Percentiles rank a stretch among this genome's conserved stretches.
Evolutionary conservation across 2,113 vertebrate species (phyloP).

Genomic region (Podarcis muralis): DNA sequence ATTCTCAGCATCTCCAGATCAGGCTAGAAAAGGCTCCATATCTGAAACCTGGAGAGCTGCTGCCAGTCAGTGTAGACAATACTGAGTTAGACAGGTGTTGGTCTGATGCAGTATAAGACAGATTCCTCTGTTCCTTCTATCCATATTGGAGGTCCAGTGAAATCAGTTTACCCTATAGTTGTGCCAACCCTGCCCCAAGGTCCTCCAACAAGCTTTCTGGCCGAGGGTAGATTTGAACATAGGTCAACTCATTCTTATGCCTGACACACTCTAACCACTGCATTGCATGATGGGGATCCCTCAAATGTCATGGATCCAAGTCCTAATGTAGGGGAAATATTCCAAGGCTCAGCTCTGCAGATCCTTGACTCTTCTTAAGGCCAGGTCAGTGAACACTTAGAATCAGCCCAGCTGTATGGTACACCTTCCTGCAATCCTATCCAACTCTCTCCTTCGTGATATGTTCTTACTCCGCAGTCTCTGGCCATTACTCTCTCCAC

Average conservation of each 20-base stretch:
- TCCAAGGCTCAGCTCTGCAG: neutral
- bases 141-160: no score
- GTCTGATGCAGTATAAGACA: no score
- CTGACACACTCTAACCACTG: neutral
- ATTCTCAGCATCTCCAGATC: no score
- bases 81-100: no score
- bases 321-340: neutral
- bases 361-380: neutral
- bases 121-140: no score
- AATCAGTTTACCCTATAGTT: no score
- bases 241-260: neutral
- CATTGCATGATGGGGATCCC: neutral
- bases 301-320: neutral
- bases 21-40: no score
- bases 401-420: conserved; percentile 27
- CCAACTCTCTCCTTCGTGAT: neutral
- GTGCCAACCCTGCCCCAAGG: neutral
- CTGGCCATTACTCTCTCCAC: conserved; percentile 68
- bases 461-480: conserved; percentile 54
- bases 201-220: no score
- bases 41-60: no score
- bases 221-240: neutral
- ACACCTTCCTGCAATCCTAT: neutral
- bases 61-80: no score
- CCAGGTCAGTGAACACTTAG: conserved; percentile 16